A percentile compares a stretch with the other conserved stretches of the same genome.
phyloP scores from a whole-genome alignment of 2,888 invertebrate genomes.

The Helobdella robusta region DNA sequence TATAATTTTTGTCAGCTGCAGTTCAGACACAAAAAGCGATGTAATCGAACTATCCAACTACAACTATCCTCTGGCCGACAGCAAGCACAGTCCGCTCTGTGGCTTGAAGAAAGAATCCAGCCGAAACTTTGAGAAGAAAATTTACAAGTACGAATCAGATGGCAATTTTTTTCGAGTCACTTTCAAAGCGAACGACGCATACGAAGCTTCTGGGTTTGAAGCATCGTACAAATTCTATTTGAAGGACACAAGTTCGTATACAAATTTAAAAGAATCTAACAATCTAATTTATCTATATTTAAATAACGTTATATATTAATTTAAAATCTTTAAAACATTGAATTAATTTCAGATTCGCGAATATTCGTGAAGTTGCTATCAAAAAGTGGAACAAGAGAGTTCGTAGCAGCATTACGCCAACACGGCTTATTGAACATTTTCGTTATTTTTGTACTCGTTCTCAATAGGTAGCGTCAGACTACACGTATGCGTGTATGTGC shows the following conservation, averaged over 20 bases:
- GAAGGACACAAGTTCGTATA: background rate
- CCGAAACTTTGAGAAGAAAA: background rate
- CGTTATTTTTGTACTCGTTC: too few species aligned
- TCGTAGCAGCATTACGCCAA: too few species aligned
- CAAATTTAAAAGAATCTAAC: too few species aligned
- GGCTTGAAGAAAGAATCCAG: slow-evolving; percentile 52
- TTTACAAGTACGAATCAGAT: slow-evolving; percentile 55
- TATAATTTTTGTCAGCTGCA: slow-evolving; percentile 69
- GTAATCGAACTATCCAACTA: slow-evolving; percentile 93
- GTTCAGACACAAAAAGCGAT: slow-evolving; percentile 80
- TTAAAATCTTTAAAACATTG: too few species aligned
- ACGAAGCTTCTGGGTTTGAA: slow-evolving; percentile 86
- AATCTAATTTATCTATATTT: too few species aligned
- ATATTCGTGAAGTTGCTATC: too few species aligned
- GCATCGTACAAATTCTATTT: slow-evolving; percentile 71
- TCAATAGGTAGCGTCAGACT: too few species aligned
- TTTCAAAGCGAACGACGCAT: slow-evolving; percentile 82
- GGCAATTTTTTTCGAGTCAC: slow-evolving; percentile 86
- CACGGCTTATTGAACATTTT: too few species aligned
- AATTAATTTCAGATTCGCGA: too few species aligned
- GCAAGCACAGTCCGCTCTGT: slow-evolving; percentile 78
- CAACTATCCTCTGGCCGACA: slow-evolving; percentile 65
- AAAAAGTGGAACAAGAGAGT: too few species aligned
- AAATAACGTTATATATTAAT: too few species aligned
- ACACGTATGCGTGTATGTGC: too few species aligned